phyloP scores from a whole-genome alignment of 2,797 vertebrate genomes.

The Pangasius macronema region DNA sequence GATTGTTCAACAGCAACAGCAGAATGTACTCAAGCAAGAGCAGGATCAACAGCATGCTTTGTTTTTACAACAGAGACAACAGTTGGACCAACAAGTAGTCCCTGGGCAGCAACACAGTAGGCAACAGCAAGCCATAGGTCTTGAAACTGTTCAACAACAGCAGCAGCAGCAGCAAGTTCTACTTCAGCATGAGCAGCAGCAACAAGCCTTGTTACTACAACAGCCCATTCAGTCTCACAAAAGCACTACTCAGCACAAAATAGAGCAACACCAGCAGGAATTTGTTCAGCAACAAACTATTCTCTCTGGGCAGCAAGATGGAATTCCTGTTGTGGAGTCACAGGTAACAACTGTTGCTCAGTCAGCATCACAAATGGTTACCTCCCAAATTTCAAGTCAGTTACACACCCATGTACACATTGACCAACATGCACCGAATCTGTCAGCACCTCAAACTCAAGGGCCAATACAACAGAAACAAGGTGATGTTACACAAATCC shows the following conservation, averaged over 20 bases:
- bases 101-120: slow-evolving; percentile 25
- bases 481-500: slow-evolving; percentile 61
- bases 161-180: slow-evolving; percentile 33
- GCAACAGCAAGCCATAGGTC: neutral
- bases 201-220: slow-evolving; percentile 53
- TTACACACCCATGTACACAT: slow-evolving; percentile 60
- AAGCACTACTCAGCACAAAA: slow-evolving; percentile 57
- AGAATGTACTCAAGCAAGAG: slow-evolving; percentile 38
- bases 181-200: slow-evolving; percentile 45
- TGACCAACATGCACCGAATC: slow-evolving; percentile 62
- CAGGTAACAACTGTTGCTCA: slow-evolving; percentile 61
- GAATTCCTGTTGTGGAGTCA: slow-evolving; percentile 63
- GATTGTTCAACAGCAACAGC: slow-evolving; percentile 62
- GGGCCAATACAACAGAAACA: slow-evolving; percentile 60
- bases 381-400: slow-evolving; percentile 64
- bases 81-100: slow-evolving; percentile 13
- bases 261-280: slow-evolving; percentile 61
- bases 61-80: slow-evolving; percentile 59
- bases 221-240: slow-evolving; percentile 46
- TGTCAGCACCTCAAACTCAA: slow-evolving; percentile 53
- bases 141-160: slow-evolving; percentile 52
- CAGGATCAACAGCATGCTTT: slow-evolving; percentile 5
- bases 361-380: slow-evolving; percentile 59
- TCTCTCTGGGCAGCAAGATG: slow-evolving; percentile 61
- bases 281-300: slow-evolving; percentile 63